Evolutionary conservation across 2,113 vertebrate species (phyloP).

Genomic region (Eulacestoma nigropectus): DNA sequence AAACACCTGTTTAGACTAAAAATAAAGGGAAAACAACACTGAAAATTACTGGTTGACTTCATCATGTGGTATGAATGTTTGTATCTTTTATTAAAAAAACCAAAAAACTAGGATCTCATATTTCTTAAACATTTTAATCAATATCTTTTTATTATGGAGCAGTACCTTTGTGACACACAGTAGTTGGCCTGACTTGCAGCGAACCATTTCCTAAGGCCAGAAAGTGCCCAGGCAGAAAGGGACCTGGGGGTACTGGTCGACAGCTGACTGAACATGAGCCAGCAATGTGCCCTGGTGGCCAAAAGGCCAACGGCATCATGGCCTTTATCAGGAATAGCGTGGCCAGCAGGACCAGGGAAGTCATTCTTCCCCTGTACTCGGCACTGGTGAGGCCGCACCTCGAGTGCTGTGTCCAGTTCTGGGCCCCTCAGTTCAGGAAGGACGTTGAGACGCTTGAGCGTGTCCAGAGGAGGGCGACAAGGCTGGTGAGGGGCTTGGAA

Average conservation of each 20-base stretch:
- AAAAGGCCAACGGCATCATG: not conserved
- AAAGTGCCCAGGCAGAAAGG: too few species aligned
- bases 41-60: not conserved
- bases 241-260: too few species aligned
- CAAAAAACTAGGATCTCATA: not conserved
- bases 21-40: not conserved
- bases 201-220: not conserved
- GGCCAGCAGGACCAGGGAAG: too few species aligned
- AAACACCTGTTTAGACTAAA: not conserved
- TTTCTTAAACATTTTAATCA: not conserved
- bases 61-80: not conserved
- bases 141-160: not conserved
- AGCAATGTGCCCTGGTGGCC: too few species aligned
- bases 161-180: not conserved
- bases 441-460: too few species aligned
- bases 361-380: rapidly evolving
- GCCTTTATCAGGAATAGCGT: too few species aligned
- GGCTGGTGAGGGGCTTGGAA: too few species aligned
- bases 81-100: not conserved
- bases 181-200: not conserved
- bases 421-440: too few species aligned
- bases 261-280: too few species aligned
- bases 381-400: not conserved
- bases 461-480: too few species aligned
- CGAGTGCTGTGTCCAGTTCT: too few species aligned